These are phyloP conservation scores for Aricia artaxerxes DNA, from an alignment of 2,888 invertebrate species.

Conservation along the genomic window DNA sequence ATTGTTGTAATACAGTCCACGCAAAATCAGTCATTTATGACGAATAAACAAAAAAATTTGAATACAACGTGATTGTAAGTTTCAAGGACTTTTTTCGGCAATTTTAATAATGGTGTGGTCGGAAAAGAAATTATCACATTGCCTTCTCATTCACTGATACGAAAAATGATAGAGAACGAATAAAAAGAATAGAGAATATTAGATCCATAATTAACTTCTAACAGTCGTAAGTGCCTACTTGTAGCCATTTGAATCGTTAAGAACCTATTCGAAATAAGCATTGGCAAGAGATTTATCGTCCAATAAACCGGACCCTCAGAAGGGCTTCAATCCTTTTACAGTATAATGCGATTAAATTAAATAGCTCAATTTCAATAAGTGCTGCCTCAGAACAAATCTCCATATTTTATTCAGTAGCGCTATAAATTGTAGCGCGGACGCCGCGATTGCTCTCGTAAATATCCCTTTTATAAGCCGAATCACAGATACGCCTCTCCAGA, in stretches of 20 bases:
- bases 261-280: slow-evolving; percentile 11
- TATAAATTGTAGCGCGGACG: slow-evolving; percentile 55
- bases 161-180: background rate
- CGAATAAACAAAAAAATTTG: too few species aligned
- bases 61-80: too few species aligned
- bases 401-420: slow-evolving; percentile 67
- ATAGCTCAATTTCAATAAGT: slow-evolving; percentile 77
- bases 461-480: slow-evolving; percentile 44
- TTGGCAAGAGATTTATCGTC: slow-evolving; percentile 38
- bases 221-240: background rate
- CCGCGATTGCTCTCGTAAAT: slow-evolving; percentile 70
- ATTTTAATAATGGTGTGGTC: too few species aligned
- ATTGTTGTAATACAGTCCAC: too few species aligned
- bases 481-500: slow-evolving; percentile 13
- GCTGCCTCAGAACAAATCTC: slow-evolving; percentile 67
- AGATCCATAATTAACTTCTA: background rate
- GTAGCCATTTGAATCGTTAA: background rate
- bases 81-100: too few species aligned
- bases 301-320: slow-evolving; percentile 39
- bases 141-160: too few species aligned
- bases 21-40: too few species aligned
- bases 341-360: slow-evolving; percentile 67
- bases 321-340: slow-evolving; percentile 47
- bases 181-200: background rate
- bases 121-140: too few species aligned